Evolutionary conservation across 30 jellyfish, hydroid and myxozoan species (phyloP).

Genomic region (Aurelia aurita): DNA sequence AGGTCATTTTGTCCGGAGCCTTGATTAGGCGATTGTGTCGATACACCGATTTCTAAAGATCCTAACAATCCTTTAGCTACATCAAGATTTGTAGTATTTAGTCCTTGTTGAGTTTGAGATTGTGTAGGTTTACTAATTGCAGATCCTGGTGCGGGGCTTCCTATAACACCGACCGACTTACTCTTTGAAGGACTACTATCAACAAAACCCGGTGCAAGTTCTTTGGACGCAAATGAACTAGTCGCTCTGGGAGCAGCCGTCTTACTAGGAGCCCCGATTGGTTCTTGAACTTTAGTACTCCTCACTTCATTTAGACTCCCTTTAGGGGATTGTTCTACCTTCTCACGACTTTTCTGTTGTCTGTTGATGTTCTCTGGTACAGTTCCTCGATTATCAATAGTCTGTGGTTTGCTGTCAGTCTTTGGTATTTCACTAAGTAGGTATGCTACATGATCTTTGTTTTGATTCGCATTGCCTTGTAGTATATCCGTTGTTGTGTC

Average conservation of each 20-base stretch:
- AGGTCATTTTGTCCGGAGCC: background rate
- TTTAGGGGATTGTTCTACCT: background rate
- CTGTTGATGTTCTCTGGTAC: slow-evolving; percentile 6
- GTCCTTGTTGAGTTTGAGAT: slow-evolving; percentile 14
- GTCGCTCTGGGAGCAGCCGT: background rate
- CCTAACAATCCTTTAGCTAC: slow-evolving; percentile 26
- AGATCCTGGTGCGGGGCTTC: slow-evolving; percentile 42
- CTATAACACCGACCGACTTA: slow-evolving; percentile 62
- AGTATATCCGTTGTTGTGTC: slow-evolving; percentile 51
- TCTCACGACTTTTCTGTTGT: slow-evolving; percentile 1
- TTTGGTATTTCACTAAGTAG: slow-evolving; percentile 17
- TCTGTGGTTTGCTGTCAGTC: slow-evolving; percentile 19
- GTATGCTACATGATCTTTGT: slow-evolving; percentile 3
- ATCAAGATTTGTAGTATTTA: background rate
- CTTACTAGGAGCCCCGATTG: background rate
- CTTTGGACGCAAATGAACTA: slow-evolving; percentile 22
- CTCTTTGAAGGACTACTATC: slow-evolving; percentile 23
- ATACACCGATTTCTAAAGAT: slow-evolving; percentile 1
- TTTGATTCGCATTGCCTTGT: slow-evolving; percentile 8
- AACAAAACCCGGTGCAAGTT: slow-evolving; percentile 6
- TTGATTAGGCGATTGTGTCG: background rate
- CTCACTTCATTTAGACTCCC: background rate
- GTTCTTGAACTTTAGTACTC: background rate
- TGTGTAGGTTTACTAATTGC: background rate
- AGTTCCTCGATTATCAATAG: background rate